These are phyloP conservation scores for Diphyllodes magnificus DNA, from an alignment of 2,113 vertebrate species.

Conservation along the genomic window DNA sequence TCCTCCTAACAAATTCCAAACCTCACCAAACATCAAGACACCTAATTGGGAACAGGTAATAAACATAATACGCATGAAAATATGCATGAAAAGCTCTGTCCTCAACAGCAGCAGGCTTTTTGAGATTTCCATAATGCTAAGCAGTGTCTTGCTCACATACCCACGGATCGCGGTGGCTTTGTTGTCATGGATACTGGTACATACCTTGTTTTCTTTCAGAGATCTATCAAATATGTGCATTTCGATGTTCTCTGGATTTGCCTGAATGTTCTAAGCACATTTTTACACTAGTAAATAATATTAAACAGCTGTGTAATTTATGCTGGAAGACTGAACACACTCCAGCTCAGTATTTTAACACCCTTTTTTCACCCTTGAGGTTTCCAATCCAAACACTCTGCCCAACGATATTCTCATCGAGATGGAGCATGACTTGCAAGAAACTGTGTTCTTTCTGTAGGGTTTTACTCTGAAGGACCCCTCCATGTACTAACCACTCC, in stretches of 20 bases:
- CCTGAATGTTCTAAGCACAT: background rate
- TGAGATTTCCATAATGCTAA: conserved; percentile 31
- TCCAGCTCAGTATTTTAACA: conserved; percentile 43
- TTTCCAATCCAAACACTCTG: background rate
- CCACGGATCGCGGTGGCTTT: conserved; percentile 7
- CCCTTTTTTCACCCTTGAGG: background rate
- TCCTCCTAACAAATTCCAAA: rapidly evolving
- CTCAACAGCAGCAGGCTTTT: background rate
- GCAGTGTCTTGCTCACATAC: conserved; percentile 39
- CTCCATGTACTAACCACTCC: rapidly evolving
- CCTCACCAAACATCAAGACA: background rate
- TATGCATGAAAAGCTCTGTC: background rate
- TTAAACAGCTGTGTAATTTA: conserved; percentile 59
- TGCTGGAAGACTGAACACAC: conserved; percentile 22
- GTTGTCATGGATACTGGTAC: conserved; percentile 74
- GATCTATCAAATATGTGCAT: conserved; percentile 43
- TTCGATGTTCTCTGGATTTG: conserved; percentile 36
- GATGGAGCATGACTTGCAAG: background rate
- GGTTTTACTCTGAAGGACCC: background rate
- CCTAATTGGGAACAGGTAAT: background rate
- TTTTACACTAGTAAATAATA: conserved; percentile 65
- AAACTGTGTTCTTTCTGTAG: background rate
- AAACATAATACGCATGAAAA: background rate
- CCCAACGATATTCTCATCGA: background rate
- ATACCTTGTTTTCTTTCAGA: conserved; percentile 61